Base-by-base conservation (phyloP, 2,797 vertebrate species). In the Cossypha polioptera region DNA sequence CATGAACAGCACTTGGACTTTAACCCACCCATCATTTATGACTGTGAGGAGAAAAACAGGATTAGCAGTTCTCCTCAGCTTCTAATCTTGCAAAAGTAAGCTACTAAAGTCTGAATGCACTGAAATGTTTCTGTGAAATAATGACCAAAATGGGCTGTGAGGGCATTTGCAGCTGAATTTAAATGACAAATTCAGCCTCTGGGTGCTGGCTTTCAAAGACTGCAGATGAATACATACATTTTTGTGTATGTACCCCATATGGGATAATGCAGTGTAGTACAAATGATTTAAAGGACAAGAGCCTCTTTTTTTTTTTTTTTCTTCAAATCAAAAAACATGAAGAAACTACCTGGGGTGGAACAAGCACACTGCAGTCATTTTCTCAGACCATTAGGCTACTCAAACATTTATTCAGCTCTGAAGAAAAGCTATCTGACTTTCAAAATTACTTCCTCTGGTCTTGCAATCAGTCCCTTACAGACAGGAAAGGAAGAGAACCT, bases 391-490 rank as follows among this genome's bases (percentile, higher is more conserved):
- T 2, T 80, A 25, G 21, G 35, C 59, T 69, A 61, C 40, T 78
- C 72, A 53, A 85, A 85, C 43, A 67, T 79, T 69, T 78, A 86
- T 59, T 88, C 65, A 88, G 3, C 22, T 67, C 63, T 77, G 59
- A 92, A 90, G 72, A 86, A 48, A 38, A 79, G 25, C 51, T 58
- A 54, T 16, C 45, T 74, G 48, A 35, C 33, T 90, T 90, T 38
- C 50, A 76, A 63, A 86, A 86, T 74, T 40, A 43, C 50, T 74
- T 83, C 33, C 57, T 59, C 38, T 71, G 33, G 42, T 65, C 53
- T 85, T 83, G 66, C 66, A 69, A 78, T 76, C 63, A 82, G 38
- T 63, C 38, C 38, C 66, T 90, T 75, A 33, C 42, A 92, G 73
- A 51, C 20, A 86, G 47, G 26, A 88, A 84, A 36, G 35, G 50